phyloP scores from a whole-genome alignment of 2,113 vertebrate species.

The Gorsachius goisagi region DNA sequence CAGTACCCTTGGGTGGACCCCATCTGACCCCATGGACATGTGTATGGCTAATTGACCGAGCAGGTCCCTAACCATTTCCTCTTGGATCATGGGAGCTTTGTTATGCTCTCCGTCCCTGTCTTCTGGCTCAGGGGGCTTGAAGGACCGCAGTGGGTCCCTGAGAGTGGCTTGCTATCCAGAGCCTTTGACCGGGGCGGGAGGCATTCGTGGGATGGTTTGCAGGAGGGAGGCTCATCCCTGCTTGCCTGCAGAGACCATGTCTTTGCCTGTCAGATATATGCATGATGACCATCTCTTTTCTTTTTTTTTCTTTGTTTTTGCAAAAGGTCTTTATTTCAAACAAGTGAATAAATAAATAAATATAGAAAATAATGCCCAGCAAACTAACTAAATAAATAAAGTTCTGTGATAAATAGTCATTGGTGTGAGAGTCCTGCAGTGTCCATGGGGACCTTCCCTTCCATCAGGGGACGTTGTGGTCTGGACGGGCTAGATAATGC shows the following conservation, averaged over 20 bases:
- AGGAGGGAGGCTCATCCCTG: not conserved
- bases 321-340: no score
- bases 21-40: no score
- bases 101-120: no score
- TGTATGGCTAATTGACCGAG: no score
- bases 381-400: not conserved
- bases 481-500: rapidly evolving
- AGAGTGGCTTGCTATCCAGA: not conserved
- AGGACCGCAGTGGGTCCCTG: not conserved
- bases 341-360: no score
- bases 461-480: not conserved
- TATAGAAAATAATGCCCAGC: no score
- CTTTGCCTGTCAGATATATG: not conserved
- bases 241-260: not conserved
- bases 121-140: not conserved
- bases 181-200: rapidly evolving
- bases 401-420: not conserved
- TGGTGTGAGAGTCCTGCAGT: rapidly evolving
- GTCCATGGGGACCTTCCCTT: not conserved
- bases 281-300: not conserved
- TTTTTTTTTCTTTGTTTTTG: not conserved
- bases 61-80: no score
- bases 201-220: rapidly evolving
- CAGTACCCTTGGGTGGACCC: no score
- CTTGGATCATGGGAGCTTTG: no score